Evolutionary conservation across 2,113 vertebrate genomes (phyloP).

Genomic region (Orthonyx spaldingii): DNA sequence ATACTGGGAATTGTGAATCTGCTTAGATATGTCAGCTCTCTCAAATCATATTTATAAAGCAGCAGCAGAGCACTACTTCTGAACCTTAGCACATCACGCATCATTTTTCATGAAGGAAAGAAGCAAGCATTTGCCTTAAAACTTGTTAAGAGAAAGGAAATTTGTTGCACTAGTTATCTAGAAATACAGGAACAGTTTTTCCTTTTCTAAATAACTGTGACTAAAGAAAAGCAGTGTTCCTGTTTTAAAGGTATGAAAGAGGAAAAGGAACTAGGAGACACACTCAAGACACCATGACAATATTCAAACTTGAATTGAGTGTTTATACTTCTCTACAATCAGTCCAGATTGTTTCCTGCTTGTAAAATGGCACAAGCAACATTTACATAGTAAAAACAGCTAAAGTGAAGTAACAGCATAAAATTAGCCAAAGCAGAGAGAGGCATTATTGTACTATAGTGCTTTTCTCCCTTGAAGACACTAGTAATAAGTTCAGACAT

Average conservation of each 20-base stretch:
- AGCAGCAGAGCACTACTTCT: background rate
- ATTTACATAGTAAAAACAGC: background rate
- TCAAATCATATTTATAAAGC: background rate
- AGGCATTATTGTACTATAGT: background rate
- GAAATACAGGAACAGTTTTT: background rate
- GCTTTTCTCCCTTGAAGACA: background rate
- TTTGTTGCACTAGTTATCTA: background rate
- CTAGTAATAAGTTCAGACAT: background rate
- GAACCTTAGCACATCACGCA: background rate
- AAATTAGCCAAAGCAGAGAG: background rate
- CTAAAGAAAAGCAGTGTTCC: background rate
- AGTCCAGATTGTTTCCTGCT: background rate
- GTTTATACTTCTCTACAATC: background rate
- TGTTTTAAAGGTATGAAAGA: background rate
- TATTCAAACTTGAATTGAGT: background rate
- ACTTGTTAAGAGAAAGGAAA: background rate
- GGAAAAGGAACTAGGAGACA: background rate
- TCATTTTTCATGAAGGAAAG: background rate
- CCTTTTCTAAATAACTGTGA: background rate
- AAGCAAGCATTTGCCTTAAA: background rate
- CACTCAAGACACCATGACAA: background rate
- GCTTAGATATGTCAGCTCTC: background rate
- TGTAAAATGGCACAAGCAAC: rapidly evolving
- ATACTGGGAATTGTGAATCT: background rate
- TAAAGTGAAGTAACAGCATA: background rate